A percentile compares a stretch with the other conserved stretches of the same genome.
Evolutionary conservation across 2,113 vertebrate genomes (phyloP).

Genomic region (Ranitomeya imitator): DNA sequence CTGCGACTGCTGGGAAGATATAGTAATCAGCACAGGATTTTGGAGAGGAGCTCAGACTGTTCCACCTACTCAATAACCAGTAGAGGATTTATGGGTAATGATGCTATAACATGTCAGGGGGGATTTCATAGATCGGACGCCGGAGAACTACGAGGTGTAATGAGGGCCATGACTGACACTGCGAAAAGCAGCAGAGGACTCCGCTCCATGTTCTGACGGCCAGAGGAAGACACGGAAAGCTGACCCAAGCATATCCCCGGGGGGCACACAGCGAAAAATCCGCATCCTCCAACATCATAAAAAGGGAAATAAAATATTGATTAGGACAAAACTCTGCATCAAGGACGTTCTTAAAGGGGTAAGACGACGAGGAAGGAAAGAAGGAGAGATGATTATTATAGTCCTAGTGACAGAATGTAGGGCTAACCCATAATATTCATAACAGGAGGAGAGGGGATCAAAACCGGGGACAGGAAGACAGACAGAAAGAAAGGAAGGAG

Average conservation of each 20-base stretch:
- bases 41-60: not conserved
- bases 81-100: not conserved
- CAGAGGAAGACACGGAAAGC: not conserved
- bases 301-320: not conserved
- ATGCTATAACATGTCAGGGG: conserved; percentile 12
- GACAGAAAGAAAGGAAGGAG: too few relatives aligned
- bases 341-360: not conserved
- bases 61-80: not conserved
- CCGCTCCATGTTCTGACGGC: not conserved
- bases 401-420: too few relatives aligned
- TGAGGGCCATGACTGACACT: not conserved
- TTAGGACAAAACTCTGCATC: not conserved
- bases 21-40: not conserved
- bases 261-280: not conserved
- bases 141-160: not conserved
- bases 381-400: not conserved
- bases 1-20: not conserved
- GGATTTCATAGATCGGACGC: not conserved
- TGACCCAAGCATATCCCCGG: not conserved
- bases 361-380: not conserved
- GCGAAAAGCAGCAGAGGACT: not conserved
- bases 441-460: too few relatives aligned
- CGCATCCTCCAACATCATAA: not conserved
- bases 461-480: too few relatives aligned
- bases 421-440: too few relatives aligned